phyloP scores from a whole-genome alignment of 2,888 invertebrate species.

The Malacosoma neustria region DNA sequence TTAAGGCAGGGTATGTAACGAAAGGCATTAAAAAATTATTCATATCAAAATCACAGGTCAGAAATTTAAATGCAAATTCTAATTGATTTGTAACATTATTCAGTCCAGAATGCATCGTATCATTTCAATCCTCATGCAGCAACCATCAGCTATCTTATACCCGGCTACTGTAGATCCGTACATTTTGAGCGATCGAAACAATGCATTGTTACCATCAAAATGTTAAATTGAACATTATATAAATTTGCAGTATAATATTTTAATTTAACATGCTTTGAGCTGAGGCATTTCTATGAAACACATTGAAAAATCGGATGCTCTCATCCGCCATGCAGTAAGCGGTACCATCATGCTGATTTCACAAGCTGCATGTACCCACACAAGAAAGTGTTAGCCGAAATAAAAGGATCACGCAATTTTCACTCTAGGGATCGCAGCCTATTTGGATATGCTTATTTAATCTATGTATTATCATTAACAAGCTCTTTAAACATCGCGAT shows the following conservation, averaged over 20 bases:
- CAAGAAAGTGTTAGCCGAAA: background rate
- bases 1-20: constrained; percentile 19
- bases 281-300: constrained; percentile 69
- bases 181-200: constrained; percentile 44
- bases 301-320: constrained; percentile 59
- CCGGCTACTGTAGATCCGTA: too few species aligned
- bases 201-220: constrained; percentile 36
- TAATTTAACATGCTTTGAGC: constrained; percentile 68
- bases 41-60: constrained; percentile 25
- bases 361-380: constrained; percentile 49
- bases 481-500: background rate
- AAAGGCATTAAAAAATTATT: constrained; percentile 22
- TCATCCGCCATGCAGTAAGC: constrained; percentile 73
- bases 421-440: background rate
- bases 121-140: constrained; percentile 61
- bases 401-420: background rate
- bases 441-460: background rate
- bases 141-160: constrained; percentile 49
- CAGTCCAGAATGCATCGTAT: constrained; percentile 52
- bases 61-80: constrained; percentile 46
- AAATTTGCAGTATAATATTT: constrained; percentile 43
- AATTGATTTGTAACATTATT: constrained; percentile 35
- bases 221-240: constrained; percentile 19
- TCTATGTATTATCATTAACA: background rate
- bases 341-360: constrained; percentile 59